Evolutionary conservation across 2,113 vertebrate species (phyloP), one percentile per base, ranked within the genome.

Genomic region (Sturnira hondurensis): DNA sequence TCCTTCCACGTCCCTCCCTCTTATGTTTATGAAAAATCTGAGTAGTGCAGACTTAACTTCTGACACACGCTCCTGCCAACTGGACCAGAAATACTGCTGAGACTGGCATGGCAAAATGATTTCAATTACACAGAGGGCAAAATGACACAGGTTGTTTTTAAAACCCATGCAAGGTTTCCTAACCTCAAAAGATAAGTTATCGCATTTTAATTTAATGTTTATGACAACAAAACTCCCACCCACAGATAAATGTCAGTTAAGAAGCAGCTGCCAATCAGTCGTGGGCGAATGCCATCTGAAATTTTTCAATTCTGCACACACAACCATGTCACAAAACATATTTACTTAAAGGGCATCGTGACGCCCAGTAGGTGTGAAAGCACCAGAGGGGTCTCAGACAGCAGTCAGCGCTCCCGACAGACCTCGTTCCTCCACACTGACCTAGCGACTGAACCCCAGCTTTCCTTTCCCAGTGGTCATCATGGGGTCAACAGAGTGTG

Each of bases 11-110:
- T 36, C 33, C 63, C 45, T 74, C 82, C n/a, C 43, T 80, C 78
- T 65, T 0, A 0, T 36, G 17, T 87, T 95, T 67, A 89, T 61
- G 36, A 87, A 82, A n/a, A 85, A 63, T 20, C 80, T 73, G 61
- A 65, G 65, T 19, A 3, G 4, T 12, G 19, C 26, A 70, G 56
- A 86, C 33, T 94, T 74, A 81, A 45, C 87, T 89, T 83, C 73
- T 67, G 78, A 86, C 22, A 50, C 36, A 1, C 12, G 73, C 20
- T 80, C 68, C 89, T 85, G 71, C 81, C 81, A 65, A 36, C 65
- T 45, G 26, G 92, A 58, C 87, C 68, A 85, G 61, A 90, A 70
- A 77, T 41, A 90, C 50, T 67, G n/a, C 82, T n/a, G 36, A 81
- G 65, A 50, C n/a, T 4, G 24, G 89, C 63, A 68, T 28, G 6